Base-by-base conservation (phyloP, 1,140 invertebrate genomes). In the Mya arenaria region DNA sequence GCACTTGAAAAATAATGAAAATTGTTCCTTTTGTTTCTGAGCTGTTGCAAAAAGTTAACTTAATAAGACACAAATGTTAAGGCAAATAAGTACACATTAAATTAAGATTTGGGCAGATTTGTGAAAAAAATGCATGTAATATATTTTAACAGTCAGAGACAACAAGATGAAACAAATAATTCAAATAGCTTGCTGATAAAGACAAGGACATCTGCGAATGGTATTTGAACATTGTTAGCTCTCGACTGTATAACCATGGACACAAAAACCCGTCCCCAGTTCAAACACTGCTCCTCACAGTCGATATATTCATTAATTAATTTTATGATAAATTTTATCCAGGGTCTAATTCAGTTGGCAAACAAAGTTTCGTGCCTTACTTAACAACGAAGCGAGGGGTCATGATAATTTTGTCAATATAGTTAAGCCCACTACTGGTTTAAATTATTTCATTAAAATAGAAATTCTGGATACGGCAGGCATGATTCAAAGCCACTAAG, bases 371-470 rank as follows among this genome's bases (percentile, higher is more conserved):
- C 41, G 19, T 23, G 37, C 37, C 36, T 41, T 39, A 15, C 36
- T 28, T 10, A 28, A 39, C 34, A 68, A 39, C 32, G 4, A 39
- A 68, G 32, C 13, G 19, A 10, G 34, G 36, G 32, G 44, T 39
- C 44, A 13, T 71, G 68, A 55, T 71, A 28, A 39, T 30, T 71
- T 23, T 71, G 44, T 71, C 68, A 71, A 55, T 55, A 71, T 32
- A 10, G 17, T 36, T 71, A 71, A 71, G 68, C 68, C 28, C 39
- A 17, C 10, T 15, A 19, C 19, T 32, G 32, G 41, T 25, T 52
- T 25, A 32, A 52, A 52, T 71, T 17, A 30, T 71, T 71, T n/a
- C 55, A 71, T 71, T 71, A 71, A 71, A 71, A 55, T 17, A 52
- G 48, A 52, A 52, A 52, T 52, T 17, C 48, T 52, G 17, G 17